Evolutionary conservation across 1,140 invertebrate species (phyloP), one percentile per base, ranked within the genome.

Genomic region (Drosophila arizonae): DNA sequence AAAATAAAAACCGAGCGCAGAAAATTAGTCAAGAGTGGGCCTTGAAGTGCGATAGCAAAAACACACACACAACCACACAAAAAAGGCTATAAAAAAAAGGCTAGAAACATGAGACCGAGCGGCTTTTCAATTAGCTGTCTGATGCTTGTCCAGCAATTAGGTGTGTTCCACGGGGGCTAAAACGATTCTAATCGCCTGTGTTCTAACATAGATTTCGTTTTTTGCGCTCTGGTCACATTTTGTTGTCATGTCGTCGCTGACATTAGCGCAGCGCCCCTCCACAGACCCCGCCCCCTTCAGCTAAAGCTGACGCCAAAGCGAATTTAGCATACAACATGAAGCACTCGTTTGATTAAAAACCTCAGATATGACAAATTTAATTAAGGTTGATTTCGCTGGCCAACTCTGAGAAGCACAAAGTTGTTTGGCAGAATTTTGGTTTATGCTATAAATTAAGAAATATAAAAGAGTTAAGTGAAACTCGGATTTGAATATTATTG

Each of bases 181-280:
- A 87, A 88, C 65, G 84, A 87, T 87, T 88, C 63, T 87, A 87
- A 87, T 87, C 82, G 84, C 62, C 67, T 52, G 70, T 64, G 82
- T 73, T 88, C 77, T 79, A 88, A 88, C 81, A 87, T 82, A 68
- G 79, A 87, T 87, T 81, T 81, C 69, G 81, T 77, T 77, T 86
- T 74, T 82, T 84, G 61, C 68, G 72, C 66, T 68, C 33, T 63
- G 77, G 68, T 64, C 74, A 65, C 74, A 74, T 77, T 85, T 78
- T 86, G 68, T 71, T 71, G 77, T 85, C 80, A 82, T 79, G 80
- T 84, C 76, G 70, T 66, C 77, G 82, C 60, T 78, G 82, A 81
- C 81, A 86, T 79, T 86, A 81, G 81, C 71, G 43, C 56, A 46
- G 43, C 43, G n/a, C 41, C 48, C 21, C 52, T 51, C 54, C 68